Evolutionary conservation across 2,113 vertebrate species (phyloP).

Genomic region (Vireo altiloquus): DNA sequence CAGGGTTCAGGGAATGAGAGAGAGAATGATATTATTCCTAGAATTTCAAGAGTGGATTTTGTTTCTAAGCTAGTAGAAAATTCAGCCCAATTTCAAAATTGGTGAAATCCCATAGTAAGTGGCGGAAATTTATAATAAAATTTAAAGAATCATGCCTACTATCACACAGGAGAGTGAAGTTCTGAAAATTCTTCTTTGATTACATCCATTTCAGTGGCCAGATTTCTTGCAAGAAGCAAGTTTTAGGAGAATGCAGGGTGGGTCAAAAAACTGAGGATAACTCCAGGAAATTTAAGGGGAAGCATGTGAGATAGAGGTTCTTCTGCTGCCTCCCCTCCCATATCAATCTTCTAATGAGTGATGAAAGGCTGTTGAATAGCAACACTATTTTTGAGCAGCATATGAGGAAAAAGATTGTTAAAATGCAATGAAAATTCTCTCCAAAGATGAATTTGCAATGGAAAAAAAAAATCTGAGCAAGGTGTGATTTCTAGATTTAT

Average conservation of each 20-base stretch:
- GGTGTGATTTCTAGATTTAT: not conserved
- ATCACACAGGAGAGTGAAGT: not conserved
- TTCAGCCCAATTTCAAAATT: not conserved
- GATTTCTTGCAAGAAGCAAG: not conserved
- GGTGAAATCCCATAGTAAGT: not conserved
- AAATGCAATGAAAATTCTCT: not conserved
- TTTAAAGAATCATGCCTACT: not conserved
- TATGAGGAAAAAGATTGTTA: not conserved
- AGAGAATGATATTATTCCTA: not conserved
- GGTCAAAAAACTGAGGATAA: not conserved
- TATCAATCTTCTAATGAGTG: not conserved
- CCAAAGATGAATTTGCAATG: not conserved
- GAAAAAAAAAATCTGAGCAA: not conserved
- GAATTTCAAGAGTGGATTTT: not conserved
- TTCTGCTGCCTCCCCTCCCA: not conserved
- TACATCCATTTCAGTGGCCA: not conserved
- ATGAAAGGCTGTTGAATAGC: not conserved
- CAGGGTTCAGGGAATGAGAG: not conserved
- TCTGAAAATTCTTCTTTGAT: not conserved
- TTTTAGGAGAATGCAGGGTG: not conserved
- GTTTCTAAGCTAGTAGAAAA: not conserved
- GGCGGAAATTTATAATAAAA: not conserved
- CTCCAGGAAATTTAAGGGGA: not conserved
- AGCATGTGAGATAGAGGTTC: not conserved
- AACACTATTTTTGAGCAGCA: not conserved